Conservation (phyloP, 2,888 invertebrate genomes). For the Hirtodrosophila cameraria region DNA sequence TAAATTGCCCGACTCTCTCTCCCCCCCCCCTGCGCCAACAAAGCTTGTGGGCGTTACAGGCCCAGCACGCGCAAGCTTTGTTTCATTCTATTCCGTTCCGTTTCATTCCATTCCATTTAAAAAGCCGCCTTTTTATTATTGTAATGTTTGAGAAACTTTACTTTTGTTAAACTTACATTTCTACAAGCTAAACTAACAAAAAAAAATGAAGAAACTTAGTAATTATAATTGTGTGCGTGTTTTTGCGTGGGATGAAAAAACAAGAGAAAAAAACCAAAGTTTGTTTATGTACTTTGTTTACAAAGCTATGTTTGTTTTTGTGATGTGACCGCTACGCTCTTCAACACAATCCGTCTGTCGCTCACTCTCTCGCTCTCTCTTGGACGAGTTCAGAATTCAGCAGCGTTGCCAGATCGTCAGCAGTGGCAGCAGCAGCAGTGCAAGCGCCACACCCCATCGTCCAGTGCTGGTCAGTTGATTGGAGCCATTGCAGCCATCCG, state of each 20-base stretch:
- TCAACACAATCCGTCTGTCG: neutral
- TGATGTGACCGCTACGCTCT: constrained; percentile 3
- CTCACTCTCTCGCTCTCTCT: neutral
- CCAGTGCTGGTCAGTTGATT: constrained; percentile 15
- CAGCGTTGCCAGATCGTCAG: constrained; percentile 58
- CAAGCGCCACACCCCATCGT: constrained; percentile 48
- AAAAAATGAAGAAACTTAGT: constrained; percentile 33
- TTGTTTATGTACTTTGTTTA: constrained; percentile 45
- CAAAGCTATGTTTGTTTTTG: constrained; percentile 62
- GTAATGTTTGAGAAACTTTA: constrained; percentile 46
- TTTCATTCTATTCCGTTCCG: constrained; percentile 19
- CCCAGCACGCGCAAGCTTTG: constrained; percentile 7
- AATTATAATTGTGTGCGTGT: constrained; percentile 4
- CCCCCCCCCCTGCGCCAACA: neutral
- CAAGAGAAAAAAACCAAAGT: constrained; percentile 41
- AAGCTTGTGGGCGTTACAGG: neutral
- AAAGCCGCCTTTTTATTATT: constrained; percentile 13
- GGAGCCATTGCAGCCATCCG: constrained; percentile 93
- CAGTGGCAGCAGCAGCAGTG: constrained; percentile 13
- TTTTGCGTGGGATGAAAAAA: neutral
- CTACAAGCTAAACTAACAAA: constrained; percentile 34
- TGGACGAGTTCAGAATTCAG: constrained; percentile 11
- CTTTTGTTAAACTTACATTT: constrained; percentile 37
- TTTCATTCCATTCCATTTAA: neutral
- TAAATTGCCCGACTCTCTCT: constrained; percentile 13